These are phyloP conservation scores for Pagetopsis macropterus DNA, from an alignment of 2,797 vertebrate genomes.

Conservation along the genomic window DNA sequence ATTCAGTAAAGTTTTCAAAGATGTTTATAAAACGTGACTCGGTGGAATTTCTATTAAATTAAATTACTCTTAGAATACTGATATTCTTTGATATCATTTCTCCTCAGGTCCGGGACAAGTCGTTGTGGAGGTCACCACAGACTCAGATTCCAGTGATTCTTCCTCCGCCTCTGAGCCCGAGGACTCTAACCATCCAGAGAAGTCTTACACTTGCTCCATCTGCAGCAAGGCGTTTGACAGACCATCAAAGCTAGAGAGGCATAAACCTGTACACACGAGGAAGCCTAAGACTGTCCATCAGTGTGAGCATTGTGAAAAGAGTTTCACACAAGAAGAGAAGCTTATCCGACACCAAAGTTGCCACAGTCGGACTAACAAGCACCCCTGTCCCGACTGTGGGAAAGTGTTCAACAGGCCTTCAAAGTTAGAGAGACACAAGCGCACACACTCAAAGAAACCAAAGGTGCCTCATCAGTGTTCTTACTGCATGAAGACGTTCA, in stretches of 20 bases:
- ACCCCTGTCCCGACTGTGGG: constrained; percentile 74
- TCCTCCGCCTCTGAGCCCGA: constrained; percentile 29
- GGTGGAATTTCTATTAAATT: too few relatives aligned
- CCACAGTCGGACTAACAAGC: constrained; percentile 69
- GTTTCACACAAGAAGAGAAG: constrained; percentile 63
- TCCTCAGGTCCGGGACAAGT: constrained; percentile 50
- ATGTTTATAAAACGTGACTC: not conserved
- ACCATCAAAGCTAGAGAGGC: constrained; percentile 70
- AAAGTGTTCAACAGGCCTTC: constrained; percentile 78
- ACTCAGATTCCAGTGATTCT: constrained; percentile 53
- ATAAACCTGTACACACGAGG: constrained; percentile 60
- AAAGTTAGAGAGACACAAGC: constrained; percentile 68
- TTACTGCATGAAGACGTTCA: constrained; percentile 73
- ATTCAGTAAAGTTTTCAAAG: not conserved
- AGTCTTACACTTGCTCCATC: constrained; percentile 56
- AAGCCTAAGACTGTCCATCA: constrained; percentile 56
- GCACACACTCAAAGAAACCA: constrained; percentile 67
- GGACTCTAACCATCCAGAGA: constrained; percentile 17
- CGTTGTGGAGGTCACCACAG: constrained; percentile 37
- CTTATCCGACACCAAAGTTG: constrained; percentile 66
- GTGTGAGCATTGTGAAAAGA: constrained; percentile 67
- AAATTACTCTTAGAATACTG: not conserved
- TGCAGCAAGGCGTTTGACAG: constrained; percentile 73
- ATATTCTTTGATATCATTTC: constrained; percentile 19
- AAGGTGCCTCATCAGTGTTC: constrained; percentile 74